Base-by-base conservation (phyloP, 37 sponge, comb jelly and placozoan genomes). In the Halichondria panicea region DNA sequence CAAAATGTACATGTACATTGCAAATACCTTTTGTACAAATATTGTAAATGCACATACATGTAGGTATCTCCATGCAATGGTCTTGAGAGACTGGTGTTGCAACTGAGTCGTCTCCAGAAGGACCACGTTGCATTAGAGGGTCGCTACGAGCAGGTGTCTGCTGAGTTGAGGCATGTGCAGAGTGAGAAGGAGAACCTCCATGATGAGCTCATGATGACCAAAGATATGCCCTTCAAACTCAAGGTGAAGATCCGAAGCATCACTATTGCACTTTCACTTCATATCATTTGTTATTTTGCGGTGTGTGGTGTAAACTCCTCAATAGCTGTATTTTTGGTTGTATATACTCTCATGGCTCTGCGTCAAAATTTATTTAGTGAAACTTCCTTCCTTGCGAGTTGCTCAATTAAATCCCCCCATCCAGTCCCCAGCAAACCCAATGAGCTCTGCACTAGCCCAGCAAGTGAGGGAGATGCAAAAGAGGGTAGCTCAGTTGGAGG, bases 41-140 rank as follows among this genome's bases (percentile, higher is more conserved):
- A n/a, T n/a, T n/a, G n/a, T n/a, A n/a, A n/a, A n/a, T n/a, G n/a
- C n/a, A n/a, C n/a, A n/a, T n/a, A n/a, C n/a, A n/a, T n/a, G n/a
- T n/a, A n/a, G n/a, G n/a, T n/a, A n/a, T n/a, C n/a, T n/a, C n/a
- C n/a, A n/a, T n/a, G n/a, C n/a, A n/a, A n/a, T n/a, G 56, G 74
- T 22, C 4, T 68, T 61, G 52, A 56, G 61, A 36, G 55, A 39
- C 55, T 84, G 71, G 77, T 77, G 62, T 59, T 77, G 46, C 77
- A 69, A 37, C 25, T 76, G 1, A 40, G 55, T 18, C 31, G 66
- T 1, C 78, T 84, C 43, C 77, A 68, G 40, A 67, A 56, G 63
- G 84, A 77, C 18, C 37, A 67, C 35, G n/a, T 34, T 2, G n/a
- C 77, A 25, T 27, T 84, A 46, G 22, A 60, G 56, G 37, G 15